Percentiles rank a stretch among this genome's conserved stretches.
phyloP scores from a whole-genome alignment of 1,140 invertebrate genomes.

The Lucilia cuprina region DNA sequence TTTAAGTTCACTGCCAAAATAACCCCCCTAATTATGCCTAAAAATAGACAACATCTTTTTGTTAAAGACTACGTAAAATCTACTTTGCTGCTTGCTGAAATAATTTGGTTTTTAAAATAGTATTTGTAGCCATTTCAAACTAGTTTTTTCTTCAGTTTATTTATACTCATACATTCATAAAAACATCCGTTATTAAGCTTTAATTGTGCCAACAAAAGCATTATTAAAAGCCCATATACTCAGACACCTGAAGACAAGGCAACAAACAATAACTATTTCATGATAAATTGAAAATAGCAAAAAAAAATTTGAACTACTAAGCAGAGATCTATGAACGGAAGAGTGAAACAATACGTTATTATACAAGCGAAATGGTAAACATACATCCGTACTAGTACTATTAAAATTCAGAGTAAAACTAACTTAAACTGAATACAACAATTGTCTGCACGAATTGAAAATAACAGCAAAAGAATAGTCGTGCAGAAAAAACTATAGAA shows the following conservation, averaged over 20 bases:
- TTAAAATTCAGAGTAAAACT: background rate
- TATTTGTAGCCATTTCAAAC: background rate
- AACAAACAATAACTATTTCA: conserved; percentile 12
- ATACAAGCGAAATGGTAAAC: background rate
- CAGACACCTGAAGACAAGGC: conserved; percentile 16
- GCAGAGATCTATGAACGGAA: background rate
- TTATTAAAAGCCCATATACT: conserved; percentile 5
- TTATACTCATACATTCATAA: background rate
- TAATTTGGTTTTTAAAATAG: background rate
- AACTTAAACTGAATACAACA: background rate
- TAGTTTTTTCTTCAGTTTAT: background rate
- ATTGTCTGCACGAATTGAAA: background rate
- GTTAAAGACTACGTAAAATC: no score
- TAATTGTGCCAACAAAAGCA: background rate
- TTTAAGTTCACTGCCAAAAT: no score
- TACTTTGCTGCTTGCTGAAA: no score
- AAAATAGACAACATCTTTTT: no score
- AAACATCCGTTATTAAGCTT: conserved; percentile 15
- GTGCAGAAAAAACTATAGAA: background rate
- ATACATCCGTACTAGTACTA: background rate
- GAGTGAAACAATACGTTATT: no score
- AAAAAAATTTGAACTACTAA: background rate
- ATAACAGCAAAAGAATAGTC: background rate
- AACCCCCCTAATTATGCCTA: no score
- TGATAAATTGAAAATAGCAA: background rate